These are phyloP conservation scores for Neotoxoptera formosana DNA, from an alignment of 1,140 invertebrate genomes.

Conservation along the genomic window DNA sequence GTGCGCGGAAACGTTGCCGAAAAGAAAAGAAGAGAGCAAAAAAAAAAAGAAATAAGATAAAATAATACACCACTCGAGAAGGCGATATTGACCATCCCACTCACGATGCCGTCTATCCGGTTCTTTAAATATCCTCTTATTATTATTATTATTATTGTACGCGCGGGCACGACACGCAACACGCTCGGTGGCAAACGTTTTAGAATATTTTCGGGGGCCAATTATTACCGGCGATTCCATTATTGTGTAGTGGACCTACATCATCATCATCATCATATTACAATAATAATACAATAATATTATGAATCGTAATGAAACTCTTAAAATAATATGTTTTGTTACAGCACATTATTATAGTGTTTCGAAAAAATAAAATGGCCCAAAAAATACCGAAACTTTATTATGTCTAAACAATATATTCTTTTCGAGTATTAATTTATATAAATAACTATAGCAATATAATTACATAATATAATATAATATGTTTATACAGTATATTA, in stretches of 20 bases:
- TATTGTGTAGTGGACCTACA: too few relatives aligned
- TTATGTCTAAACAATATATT: too few relatives aligned
- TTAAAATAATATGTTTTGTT: not conserved
- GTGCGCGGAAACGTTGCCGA: not conserved
- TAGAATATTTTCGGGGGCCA: conserved; percentile 26
- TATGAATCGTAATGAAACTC: not conserved
- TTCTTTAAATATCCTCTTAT: conserved; percentile 39
- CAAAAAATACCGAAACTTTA: not conserved
- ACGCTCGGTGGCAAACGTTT: conserved; percentile 43
- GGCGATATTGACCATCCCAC: conserved; percentile 52
- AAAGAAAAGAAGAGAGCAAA: conserved; percentile 38
- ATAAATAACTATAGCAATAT: too few relatives aligned
- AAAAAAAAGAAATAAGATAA: conserved; percentile 9
- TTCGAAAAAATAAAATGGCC: not conserved
- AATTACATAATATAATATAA: not conserved
- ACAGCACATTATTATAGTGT: not conserved
- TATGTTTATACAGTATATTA: too few relatives aligned
- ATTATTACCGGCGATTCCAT: conserved; percentile 19
- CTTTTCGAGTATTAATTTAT: too few relatives aligned
- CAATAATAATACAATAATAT: too few relatives aligned
- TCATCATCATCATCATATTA: too few relatives aligned
- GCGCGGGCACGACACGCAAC: not conserved
- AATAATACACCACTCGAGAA: conserved; percentile 40
- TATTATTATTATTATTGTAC: not conserved
- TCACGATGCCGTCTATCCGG: conserved; percentile 46